Percentiles rank a stretch among this genome's conserved stretches.
phyloP scores from a whole-genome alignment of 2,888 invertebrate species.

The Ectropis crepuscularia region DNA sequence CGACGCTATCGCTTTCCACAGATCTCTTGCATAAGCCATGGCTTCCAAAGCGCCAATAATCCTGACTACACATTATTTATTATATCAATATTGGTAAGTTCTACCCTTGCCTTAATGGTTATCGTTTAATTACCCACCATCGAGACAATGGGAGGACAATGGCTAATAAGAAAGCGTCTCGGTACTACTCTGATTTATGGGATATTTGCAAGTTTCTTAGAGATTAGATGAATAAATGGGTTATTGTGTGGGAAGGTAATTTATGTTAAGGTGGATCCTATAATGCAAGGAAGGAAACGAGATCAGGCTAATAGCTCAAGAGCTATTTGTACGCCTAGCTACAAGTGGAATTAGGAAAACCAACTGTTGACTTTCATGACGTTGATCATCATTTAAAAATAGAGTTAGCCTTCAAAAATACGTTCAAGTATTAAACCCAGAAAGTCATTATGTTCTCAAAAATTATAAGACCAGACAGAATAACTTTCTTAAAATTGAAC shows the following conservation, averaged over 20 bases:
- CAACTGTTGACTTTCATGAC: too few relatives aligned
- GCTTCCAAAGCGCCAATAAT: constrained; percentile 59
- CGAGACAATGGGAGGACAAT: constrained; percentile 74
- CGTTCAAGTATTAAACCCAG: too few relatives aligned
- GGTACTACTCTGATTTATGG: constrained; percentile 77
- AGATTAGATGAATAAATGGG: constrained; percentile 71
- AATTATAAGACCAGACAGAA: too few relatives aligned
- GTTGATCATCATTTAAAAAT: too few relatives aligned
- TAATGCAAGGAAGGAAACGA: constrained; percentile 26
- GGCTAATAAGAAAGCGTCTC: constrained; percentile 80
- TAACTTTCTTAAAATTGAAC: too few relatives aligned
- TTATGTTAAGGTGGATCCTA: constrained; percentile 41
- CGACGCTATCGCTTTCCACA: too few relatives aligned
- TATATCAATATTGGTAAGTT: constrained; percentile 78
- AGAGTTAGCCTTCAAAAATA: too few relatives aligned
- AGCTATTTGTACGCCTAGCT: constrained; percentile 4
- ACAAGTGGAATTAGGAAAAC: not conserved
- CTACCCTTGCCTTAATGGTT: constrained; percentile 75
- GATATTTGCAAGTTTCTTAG: constrained; percentile 65
- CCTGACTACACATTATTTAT: constrained; percentile 73
- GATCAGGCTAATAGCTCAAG: too few relatives aligned
- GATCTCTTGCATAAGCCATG: not conserved
- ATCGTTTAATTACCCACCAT: constrained; percentile 81
- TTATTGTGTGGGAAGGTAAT: constrained; percentile 53
- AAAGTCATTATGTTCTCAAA: too few relatives aligned